phyloP scores from a whole-genome alignment of 2,888 invertebrate species.

The Mythimna impura region DNA sequence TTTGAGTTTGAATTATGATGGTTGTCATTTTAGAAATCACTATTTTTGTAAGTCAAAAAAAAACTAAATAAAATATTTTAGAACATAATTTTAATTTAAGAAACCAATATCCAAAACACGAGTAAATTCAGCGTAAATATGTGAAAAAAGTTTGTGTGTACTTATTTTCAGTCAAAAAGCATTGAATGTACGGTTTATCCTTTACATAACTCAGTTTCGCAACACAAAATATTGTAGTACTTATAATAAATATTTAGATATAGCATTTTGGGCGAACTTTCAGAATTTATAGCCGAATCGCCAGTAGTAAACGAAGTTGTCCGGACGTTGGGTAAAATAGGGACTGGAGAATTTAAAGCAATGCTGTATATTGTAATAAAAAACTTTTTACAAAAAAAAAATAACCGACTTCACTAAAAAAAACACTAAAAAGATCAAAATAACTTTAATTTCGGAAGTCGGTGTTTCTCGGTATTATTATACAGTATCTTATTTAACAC shows the following conservation, averaged over 20 bases:
- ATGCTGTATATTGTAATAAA: too few relatives aligned
- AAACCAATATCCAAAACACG: neutral
- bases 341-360: conserved; percentile 26
- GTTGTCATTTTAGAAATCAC: neutral
- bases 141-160: neutral
- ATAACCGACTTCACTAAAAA: too few relatives aligned
- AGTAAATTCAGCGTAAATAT: neutral
- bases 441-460: too few relatives aligned
- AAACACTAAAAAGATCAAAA: too few relatives aligned
- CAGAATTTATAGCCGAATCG: conserved; percentile 46
- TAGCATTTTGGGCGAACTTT: conserved; percentile 29
- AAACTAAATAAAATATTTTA: too few relatives aligned
- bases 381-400: too few relatives aligned
- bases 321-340: conserved; percentile 11
- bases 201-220: conserved; percentile 26
- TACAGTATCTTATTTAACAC: too few relatives aligned
- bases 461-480: too few relatives aligned
- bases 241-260: conserved; percentile 45
- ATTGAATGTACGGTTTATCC: conserved; percentile 20
- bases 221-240: conserved; percentile 33
- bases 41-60: too few relatives aligned
- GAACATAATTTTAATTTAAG: neutral
- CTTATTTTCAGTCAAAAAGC: conserved; percentile 9
- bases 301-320: conserved; percentile 27
- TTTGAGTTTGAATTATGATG: too few relatives aligned